Evolutionary conservation across 2,888 invertebrate species (phyloP).

Genomic region (Maniola hyperantus): DNA sequence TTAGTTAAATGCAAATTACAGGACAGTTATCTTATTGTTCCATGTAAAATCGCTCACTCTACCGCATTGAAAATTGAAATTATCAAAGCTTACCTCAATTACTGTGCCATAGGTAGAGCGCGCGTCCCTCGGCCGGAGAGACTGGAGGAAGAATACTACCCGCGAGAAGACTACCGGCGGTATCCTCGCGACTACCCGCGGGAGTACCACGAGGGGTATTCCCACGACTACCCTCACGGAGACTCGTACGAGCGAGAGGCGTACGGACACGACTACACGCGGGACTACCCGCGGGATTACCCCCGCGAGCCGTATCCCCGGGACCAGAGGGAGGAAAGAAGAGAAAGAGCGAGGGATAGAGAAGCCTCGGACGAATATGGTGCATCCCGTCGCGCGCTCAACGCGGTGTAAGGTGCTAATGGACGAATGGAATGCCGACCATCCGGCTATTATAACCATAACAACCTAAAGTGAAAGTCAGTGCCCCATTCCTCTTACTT

Average conservation of each 20-base stretch:
- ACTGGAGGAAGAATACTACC: conserved; percentile 80
- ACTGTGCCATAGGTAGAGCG: conserved; percentile 56
- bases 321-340: conserved; percentile 64
- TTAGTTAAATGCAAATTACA: neutral
- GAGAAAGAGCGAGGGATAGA: conserved; percentile 66
- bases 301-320: conserved; percentile 75
- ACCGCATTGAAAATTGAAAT: too few species aligned
- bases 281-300: conserved; percentile 73
- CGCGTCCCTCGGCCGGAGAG: conserved; percentile 80
- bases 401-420: conserved; percentile 84
- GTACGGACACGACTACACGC: conserved; percentile 66
- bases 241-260: conserved; percentile 67
- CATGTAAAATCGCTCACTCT: neutral
- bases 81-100: neutral
- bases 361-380: conserved; percentile 81
- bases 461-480: neutral
- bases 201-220: conserved; percentile 62
- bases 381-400: conserved; percentile 86
- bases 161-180: conserved; percentile 50
- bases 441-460: conserved; percentile 31
- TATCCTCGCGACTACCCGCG: conserved; percentile 47
- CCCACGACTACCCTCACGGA: conserved; percentile 51
- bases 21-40: neutral
- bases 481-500: neutral
- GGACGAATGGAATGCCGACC: conserved; percentile 49